Evolutionary conservation across 2,888 invertebrate species (phyloP), one percentile per base, ranked within the genome.

Genomic region (Euphydryas editha): DNA sequence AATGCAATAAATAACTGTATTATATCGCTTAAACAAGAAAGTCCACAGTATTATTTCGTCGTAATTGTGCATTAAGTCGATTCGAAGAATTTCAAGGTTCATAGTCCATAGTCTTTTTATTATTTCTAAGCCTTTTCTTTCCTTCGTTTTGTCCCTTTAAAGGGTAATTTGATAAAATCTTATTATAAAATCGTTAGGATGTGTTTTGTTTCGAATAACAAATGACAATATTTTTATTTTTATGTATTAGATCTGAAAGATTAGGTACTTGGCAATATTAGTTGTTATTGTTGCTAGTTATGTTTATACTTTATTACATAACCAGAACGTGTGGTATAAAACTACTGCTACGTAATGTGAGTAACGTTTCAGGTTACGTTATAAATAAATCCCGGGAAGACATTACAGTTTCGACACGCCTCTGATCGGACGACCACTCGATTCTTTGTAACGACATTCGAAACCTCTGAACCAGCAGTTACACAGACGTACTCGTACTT

Each of bases 311-410:
- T n/a, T 6, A 2, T 57, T 39, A 59, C 24, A 39, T 58, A 63
- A 30, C 42, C 51, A 58, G 49, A 15, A 17, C 15, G 15, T 24
- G 11, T 39, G 39, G 46, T 46, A 7, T 6, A 21, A 51, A 51
- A 11, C 21, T 62, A 37, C 30, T 36, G 49, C 62, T 47, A 78
- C 79, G 85, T 83, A 85, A 88, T 78, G 70, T 73, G 86, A 85
- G 79, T 76, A 79, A 73, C 78, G 86, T 80, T 81, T 87, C 85
- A 76, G 81, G 83, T 90, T 86, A 83, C 88, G 80, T 80, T 72
- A 78, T 72, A 78, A n/a, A n/a, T n/a, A n/a, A n/a, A 78, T 90
- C 87, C 86, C 82, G 83, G 88, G 90, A 90, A 91, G 81, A 83
- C 86, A 87, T 88, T 86, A 87, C 72, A 65, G 75, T 84, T 88